Conservation (phyloP, 1,140 invertebrate genomes). For the Drosophila pseudoobscura region DNA sequence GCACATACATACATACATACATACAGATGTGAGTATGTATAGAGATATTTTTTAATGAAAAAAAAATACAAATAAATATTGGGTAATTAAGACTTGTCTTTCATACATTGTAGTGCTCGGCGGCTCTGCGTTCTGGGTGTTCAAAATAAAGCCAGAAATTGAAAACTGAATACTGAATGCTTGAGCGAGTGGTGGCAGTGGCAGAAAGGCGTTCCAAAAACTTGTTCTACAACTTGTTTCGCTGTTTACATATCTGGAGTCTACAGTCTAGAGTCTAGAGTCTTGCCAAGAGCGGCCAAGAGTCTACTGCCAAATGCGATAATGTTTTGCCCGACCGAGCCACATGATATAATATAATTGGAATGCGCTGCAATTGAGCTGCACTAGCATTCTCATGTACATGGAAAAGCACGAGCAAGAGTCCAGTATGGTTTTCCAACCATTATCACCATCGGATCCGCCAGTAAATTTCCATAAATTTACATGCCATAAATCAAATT, state of each 20-base stretch:
- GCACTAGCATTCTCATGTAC: no score
- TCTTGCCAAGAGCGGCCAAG: slow-evolving; percentile 46
- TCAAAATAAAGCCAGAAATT: slow-evolving; percentile 16
- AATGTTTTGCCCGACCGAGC: slow-evolving; percentile 54
- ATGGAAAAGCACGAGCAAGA: slow-evolving; percentile 34
- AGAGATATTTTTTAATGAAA: slow-evolving; percentile 43
- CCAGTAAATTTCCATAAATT: slow-evolving; percentile 80
- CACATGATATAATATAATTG: slow-evolving; percentile 80
- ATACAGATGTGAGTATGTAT: not conserved
- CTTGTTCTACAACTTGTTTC: slow-evolving; percentile 79
- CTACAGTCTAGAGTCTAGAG: slow-evolving; percentile 66
- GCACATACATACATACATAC: not conserved
- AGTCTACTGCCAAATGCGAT: slow-evolving; percentile 73
- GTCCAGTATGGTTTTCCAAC: slow-evolving; percentile 47
- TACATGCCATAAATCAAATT: slow-evolving; percentile 79
- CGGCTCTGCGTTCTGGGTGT: slow-evolving; percentile 37
- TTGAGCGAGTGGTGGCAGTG: slow-evolving; percentile 2
- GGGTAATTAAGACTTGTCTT: slow-evolving; percentile 76
- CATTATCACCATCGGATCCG: slow-evolving; percentile 53
- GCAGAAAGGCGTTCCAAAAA: slow-evolving; percentile 65
- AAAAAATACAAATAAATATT: slow-evolving; percentile 75
- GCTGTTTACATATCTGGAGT: slow-evolving; percentile 65
- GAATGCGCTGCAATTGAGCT: slow-evolving; percentile 63
- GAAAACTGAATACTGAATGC: slow-evolving; percentile 21
- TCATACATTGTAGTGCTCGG: slow-evolving; percentile 44